A percentile compares a stretch with the other conserved stretches of the same genome.
Conservation (phyloP, 2,888 invertebrate genomes). For the Troilus luridus region DNA sequence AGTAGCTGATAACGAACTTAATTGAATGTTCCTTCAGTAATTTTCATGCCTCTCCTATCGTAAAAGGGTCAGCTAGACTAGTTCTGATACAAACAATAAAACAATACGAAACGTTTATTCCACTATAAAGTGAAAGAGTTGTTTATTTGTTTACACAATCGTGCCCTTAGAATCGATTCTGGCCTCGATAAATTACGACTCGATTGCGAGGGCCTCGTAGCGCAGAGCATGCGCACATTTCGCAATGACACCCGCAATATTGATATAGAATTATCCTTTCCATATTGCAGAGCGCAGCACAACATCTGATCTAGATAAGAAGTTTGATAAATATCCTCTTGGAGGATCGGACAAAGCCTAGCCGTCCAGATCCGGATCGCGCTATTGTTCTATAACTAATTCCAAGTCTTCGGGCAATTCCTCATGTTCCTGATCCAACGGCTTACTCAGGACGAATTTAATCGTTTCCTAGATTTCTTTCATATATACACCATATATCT, state of each 20-base stretch:
- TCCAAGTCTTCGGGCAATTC: neutral
- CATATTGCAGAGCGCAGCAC: neutral
- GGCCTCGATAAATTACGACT: neutral
- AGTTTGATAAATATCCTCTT: neutral
- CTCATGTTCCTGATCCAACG: neutral
- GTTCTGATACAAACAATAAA: neutral
- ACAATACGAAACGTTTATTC: slow-evolving; percentile 1
- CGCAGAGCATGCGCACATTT: neutral
- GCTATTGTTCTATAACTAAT: slow-evolving; percentile 2
- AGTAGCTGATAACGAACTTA: too few relatives aligned
- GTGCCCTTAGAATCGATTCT: slow-evolving; percentile 14
- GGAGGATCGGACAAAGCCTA: neutral
- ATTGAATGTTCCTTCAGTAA: too few relatives aligned
- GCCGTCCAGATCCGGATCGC: neutral
- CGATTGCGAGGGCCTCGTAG: neutral
- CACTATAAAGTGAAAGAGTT: neutral
- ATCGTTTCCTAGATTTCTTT: neutral
- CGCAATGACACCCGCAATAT: slow-evolving; percentile 13
- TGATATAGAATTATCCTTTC: slow-evolving; percentile 26
- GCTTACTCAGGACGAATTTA: neutral
- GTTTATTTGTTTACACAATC: slow-evolving; percentile 26
- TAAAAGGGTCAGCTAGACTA: too few relatives aligned
- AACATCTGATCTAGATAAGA: slow-evolving; percentile 16
- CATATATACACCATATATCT: neutral
- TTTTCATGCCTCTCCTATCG: too few relatives aligned